Conservation (phyloP, 2,113 vertebrate species). For the Boulengeromyrus knoepffleri region DNA sequence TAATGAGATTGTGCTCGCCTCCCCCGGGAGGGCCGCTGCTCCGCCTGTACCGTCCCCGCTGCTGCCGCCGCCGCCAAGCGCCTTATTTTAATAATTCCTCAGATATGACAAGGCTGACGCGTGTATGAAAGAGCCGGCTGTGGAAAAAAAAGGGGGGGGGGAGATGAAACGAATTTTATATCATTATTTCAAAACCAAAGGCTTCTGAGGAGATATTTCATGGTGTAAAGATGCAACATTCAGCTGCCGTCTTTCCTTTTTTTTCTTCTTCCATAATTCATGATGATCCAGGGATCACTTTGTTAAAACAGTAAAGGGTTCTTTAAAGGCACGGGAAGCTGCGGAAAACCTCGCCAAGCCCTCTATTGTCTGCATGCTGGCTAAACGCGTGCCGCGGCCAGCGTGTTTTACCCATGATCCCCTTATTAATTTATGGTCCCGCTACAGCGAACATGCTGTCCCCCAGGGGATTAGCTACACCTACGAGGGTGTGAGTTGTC, state of each 20-base stretch:
- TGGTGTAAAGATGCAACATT: conserved; percentile 65
- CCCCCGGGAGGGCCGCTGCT: conserved; percentile 72
- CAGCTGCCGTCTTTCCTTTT: conserved; percentile 54
- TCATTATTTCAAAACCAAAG: conserved; percentile 79
- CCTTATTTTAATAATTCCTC: conserved; percentile 82
- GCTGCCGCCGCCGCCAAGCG: conserved; percentile 57
- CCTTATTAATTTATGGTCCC: background rate
- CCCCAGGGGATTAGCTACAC: background rate
- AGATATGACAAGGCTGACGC: conserved; percentile 79
- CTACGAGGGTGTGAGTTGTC: background rate
- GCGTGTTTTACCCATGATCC: conserved; percentile 5
- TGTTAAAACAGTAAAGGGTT: conserved; percentile 45
- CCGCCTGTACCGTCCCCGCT: conserved; percentile 71
- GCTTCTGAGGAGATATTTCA: conserved; percentile 67
- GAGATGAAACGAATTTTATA: conserved; percentile 83
- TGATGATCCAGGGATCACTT: conserved; percentile 32
- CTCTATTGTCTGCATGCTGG: conserved; percentile 34
- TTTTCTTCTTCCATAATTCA: conserved; percentile 63
- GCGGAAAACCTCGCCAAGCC: conserved; percentile 33
- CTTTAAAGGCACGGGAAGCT: conserved; percentile 16
- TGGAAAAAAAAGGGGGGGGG: conserved; percentile 26
- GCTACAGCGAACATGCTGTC: background rate
- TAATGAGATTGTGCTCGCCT: conserved; percentile 93
- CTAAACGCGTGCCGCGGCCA: conserved; percentile 2
- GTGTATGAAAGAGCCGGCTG: conserved; percentile 70